Percentiles rank a stretch among this genome's conserved stretches.
Evolutionary conservation across 1,140 invertebrate species (phyloP).

Genomic region (Ganaspis sp.): DNA sequence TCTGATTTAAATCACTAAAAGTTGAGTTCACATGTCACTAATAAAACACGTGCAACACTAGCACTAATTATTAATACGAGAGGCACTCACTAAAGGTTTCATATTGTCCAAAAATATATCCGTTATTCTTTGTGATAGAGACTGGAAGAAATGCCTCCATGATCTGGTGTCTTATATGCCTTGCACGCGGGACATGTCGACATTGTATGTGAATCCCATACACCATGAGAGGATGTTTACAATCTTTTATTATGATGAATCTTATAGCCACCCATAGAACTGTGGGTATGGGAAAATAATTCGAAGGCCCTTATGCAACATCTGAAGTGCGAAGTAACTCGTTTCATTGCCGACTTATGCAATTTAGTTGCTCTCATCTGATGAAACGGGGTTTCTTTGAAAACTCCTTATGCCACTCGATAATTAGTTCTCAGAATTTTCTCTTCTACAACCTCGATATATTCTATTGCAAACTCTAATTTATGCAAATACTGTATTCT

Average conservation of each 20-base stretch:
- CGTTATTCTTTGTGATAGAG: conserved; percentile 17
- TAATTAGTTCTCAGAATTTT: conserved; percentile 23
- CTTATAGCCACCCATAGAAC: conserved; percentile 44
- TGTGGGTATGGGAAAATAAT: conserved; percentile 58
- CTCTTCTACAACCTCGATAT: background rate
- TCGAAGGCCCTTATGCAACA: conserved; percentile 53
- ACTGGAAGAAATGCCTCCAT: conserved; percentile 50
- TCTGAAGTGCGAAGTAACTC: conserved; percentile 60
- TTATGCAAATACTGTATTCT: background rate
- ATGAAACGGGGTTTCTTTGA: conserved; percentile 53
- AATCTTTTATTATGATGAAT: conserved; percentile 55
- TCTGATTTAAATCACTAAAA: too few species aligned
- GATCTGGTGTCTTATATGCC: conserved; percentile 60
- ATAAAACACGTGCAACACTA: background rate
- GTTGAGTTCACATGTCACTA: too few species aligned
- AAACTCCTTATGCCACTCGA: conserved; percentile 20
- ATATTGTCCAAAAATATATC: conserved; percentile 44
- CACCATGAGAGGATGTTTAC: conserved; percentile 63
- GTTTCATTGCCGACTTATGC: conserved; percentile 60
- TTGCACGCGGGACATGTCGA: conserved; percentile 46
- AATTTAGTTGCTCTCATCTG: conserved; percentile 50
- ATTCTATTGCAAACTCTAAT: background rate
- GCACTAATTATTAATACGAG: background rate
- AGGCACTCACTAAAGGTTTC: conserved; percentile 56
- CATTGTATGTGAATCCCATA: conserved; percentile 59